Evolutionary conservation across 2,888 invertebrate genomes (phyloP).

Genomic region (Eupithecia subumbrata): DNA sequence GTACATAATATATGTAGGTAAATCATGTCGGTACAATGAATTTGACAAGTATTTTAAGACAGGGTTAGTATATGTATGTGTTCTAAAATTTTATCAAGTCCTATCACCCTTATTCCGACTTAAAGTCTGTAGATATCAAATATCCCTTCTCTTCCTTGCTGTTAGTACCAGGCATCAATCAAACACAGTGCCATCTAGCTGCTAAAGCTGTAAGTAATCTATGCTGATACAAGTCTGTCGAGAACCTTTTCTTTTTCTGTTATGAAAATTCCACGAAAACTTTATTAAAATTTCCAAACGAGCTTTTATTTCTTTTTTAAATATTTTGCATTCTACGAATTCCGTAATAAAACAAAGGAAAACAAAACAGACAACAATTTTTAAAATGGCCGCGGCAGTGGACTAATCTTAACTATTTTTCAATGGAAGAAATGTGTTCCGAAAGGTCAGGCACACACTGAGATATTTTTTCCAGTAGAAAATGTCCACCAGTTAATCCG

Average conservation of each 20-base stretch:
- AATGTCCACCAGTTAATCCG: not conserved
- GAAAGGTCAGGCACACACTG: constrained; percentile 12
- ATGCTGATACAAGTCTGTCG: too few relatives aligned
- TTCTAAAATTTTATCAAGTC: too few relatives aligned
- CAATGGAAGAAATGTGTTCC: constrained; percentile 41
- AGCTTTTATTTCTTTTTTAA: constrained; percentile 1
- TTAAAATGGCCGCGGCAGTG: constrained; percentile 19
- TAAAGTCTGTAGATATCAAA: too few relatives aligned
- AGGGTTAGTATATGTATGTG: too few relatives aligned
- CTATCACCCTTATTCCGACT: too few relatives aligned
- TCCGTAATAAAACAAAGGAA: not conserved
- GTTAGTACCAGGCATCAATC: too few relatives aligned
- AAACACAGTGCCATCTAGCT: too few relatives aligned
- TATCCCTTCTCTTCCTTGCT: too few relatives aligned
- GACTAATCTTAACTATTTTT: constrained; percentile 35
- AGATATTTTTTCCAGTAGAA: not conserved
- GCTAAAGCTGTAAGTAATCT: too few relatives aligned
- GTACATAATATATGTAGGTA: too few relatives aligned
- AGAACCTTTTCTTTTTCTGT: not conserved
- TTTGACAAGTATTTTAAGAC: too few relatives aligned
- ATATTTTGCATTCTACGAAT: not conserved
- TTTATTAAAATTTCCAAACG: not conserved
- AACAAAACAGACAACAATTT: constrained; percentile 22
- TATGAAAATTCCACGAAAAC: not conserved
- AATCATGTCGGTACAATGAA: too few relatives aligned